Conservation (phyloP, 1,140 invertebrate genomes). For the Condylostylus longicornis region DNA sequence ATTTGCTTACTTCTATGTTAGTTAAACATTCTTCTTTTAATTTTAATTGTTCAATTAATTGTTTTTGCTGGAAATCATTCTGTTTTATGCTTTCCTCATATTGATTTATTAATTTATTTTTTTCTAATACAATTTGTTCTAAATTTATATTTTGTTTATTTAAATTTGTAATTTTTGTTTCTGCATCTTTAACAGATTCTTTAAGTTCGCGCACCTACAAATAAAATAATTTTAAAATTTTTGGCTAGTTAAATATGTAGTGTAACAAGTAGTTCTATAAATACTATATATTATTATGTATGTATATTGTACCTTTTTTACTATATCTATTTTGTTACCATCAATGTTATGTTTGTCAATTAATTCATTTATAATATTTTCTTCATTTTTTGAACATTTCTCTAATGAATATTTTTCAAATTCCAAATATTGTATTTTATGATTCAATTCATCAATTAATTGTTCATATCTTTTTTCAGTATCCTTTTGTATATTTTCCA, state of each 20-base stretch:
- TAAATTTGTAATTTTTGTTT: conserved; percentile 18
- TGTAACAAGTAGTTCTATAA: conserved; percentile 7
- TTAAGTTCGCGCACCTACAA: conserved; percentile 11
- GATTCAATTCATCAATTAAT: conserved; percentile 23
- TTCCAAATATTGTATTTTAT: conserved; percentile 19
- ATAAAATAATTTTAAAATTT: conserved; percentile 7
- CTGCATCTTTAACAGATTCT: conserved; percentile 9
- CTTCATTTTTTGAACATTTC: neutral
- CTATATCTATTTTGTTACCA: too few species aligned
- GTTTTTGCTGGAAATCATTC: conserved; percentile 23
- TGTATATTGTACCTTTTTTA: too few species aligned
- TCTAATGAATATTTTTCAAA: conserved; percentile 5
- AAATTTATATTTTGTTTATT: conserved; percentile 20
- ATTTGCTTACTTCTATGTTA: too few species aligned
- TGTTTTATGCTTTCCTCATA: conserved; percentile 25
- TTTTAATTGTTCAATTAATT: conserved; percentile 28
- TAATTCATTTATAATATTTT: too few species aligned
- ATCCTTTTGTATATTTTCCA: conserved; percentile 43
- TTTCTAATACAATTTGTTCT: conserved; percentile 12
- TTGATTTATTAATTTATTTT: conserved; percentile 14
- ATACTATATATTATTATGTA: too few species aligned
- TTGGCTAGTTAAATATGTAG: neutral
- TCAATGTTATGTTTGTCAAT: too few species aligned
- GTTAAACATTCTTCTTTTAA: too few species aligned
- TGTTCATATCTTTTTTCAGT: conserved; percentile 16